Base-by-base conservation (phyloP, 1,140 invertebrate species). In the Ooceraea biroi region DNA sequence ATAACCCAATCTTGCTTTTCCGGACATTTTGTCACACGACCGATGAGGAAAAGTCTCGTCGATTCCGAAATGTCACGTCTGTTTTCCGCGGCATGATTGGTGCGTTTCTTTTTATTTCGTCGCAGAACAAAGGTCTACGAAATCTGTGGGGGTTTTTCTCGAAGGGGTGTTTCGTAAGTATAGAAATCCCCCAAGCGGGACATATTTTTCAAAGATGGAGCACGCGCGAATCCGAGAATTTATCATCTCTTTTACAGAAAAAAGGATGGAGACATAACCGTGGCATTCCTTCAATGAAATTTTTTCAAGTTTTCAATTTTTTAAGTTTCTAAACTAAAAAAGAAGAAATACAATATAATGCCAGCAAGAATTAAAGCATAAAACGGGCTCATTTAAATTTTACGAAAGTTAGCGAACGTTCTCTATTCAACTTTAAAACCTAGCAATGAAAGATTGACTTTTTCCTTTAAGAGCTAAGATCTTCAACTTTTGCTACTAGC, bases 61-160 rank as follows among this genome's bases (percentile, higher is more conserved):
- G 63, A 85, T 87, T 69, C 68, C 19, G 22, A 65, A 25, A 25
- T 50, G 69, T 74, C 76, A 71, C 69, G 57, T 41, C 60, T 65
- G 76, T 89, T 85, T 84, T 50, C 57, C 83, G 65, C 65, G 46
- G 25, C 0, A 52, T 69, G 84, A 82, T 84, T 60, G 66, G 68
- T 50, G 12, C 52, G 55, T 68, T 76, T 48, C 69, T 69, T 52
- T 65, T 83, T 58, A 41, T 73, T 77, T 71, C 78, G 68, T n/a
- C 52, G 69, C 71, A 30, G 36, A 73, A 83, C 77, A 76, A 76
- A 87, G 71, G 66, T 58, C 55, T 19, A 17, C 50, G 85, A 52
- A 68, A 87, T 71, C 63, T 19, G 27, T 41, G 46, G 65, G 25
- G n/a, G 36, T 36, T 27, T 19, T 36, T 52, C 61, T 27, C 25